Evolutionary conservation across 2,888 invertebrate genomes (phyloP), one percentile per base, ranked within the genome.

Genomic region (Bombyx huttoni): DNA sequence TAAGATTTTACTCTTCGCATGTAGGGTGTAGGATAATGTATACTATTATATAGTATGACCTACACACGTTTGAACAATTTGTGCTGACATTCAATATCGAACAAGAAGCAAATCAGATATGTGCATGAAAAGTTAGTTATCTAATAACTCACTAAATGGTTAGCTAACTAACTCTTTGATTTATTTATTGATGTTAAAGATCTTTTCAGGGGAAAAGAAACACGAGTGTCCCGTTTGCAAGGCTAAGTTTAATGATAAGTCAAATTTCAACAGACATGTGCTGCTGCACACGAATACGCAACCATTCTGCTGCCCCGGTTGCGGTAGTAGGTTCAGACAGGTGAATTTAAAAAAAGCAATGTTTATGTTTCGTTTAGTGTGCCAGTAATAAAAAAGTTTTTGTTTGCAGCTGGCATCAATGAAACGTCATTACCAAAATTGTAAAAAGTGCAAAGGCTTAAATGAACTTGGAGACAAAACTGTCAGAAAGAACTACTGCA

Each of bases 241-340:
- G 0, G 62, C 58, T 54, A 62, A 62, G 13, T 87, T 88, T 54
- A 75, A 63, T 35, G 80, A 86, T 55, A 77, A 75, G 54, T 83
- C 83, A 0, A 88, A 87, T 57, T 56, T 87, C 45, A 79, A 74
- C 52, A 63, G 85, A 2, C 88, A 88, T 52, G 69, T 78, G 70
- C 53, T 75, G 1, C 61, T 58, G 0, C 88, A 88, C 51, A 73
- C 60, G 5, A 66, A 70, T 2, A 76, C 75, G 51, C 83, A 76
- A 54, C 77, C 78, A 0, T 86, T 69, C 56, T 64, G 67, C 24
- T 88, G 88, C 56, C 51, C 62, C 0, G 77, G 77, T 0, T 88
- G 88, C 51, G 71, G 75, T 1, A 73, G 63, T 35, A 64, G 74
- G 56, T 88, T 75, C 56, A 74, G 69, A 63, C 88, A 88, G 81